Conservation (phyloP, 2,888 invertebrate species). For the Ethmia dodecea region DNA sequence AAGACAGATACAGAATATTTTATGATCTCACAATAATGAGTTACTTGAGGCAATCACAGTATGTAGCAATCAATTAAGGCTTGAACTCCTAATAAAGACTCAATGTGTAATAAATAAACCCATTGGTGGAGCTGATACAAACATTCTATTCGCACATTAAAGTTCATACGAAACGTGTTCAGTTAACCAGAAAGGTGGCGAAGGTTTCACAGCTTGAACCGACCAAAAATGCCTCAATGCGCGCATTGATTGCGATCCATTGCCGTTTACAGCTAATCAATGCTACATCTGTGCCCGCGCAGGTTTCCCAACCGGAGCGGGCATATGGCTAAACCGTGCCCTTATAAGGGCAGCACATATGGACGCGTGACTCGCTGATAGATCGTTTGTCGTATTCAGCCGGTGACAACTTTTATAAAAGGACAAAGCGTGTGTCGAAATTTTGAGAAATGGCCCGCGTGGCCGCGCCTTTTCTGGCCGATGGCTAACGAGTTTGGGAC, state of each 20-base stretch:
- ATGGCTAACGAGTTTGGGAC: conserved; percentile 2
- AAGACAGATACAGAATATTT: too few species aligned
- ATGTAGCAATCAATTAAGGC: too few species aligned
- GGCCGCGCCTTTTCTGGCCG: background rate
- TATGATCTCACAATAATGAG: too few species aligned
- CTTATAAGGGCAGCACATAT: conserved; percentile 55
- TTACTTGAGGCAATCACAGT: too few species aligned
- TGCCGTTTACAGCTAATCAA: conserved; percentile 60
- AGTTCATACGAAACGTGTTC: too few species aligned
- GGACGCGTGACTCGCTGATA: conserved; percentile 19
- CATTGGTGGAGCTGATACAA: too few species aligned
- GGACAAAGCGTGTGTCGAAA: conserved; percentile 21
- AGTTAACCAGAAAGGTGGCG: too few species aligned
- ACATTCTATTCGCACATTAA: too few species aligned
- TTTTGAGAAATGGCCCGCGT: conserved; percentile 17
- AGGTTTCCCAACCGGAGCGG: conserved; percentile 38
- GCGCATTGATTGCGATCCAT: conserved; percentile 49
- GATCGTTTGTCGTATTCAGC: conserved; percentile 4
- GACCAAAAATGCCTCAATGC: conserved; percentile 34
- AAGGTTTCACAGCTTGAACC: conserved; percentile 22
- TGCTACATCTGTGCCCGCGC: conserved; percentile 48
- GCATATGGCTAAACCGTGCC: conserved; percentile 64
- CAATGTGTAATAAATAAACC: too few species aligned
- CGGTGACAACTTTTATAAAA: conserved; percentile 11
- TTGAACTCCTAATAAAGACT: too few species aligned